phyloP scores from a whole-genome alignment of 2,113 vertebrate species.

The Rhinolophus sinicus region DNA sequence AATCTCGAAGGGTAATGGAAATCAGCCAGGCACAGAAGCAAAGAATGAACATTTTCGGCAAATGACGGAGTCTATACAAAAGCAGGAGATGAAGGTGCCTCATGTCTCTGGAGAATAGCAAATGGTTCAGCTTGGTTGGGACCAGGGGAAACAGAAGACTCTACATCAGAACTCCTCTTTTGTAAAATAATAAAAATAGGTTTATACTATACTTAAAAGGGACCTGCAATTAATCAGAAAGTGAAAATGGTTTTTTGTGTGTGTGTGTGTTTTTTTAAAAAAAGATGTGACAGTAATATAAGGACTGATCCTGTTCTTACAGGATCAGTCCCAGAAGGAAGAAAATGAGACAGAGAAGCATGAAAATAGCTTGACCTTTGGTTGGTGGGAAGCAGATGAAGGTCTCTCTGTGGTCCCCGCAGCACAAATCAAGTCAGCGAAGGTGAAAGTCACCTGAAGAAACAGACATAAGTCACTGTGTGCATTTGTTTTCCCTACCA shows the following conservation, averaged over 20 bases:
- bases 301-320: neutral
- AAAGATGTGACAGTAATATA: slow-evolving; percentile 58
- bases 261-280: neutral
- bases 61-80: neutral
- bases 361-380: slow-evolving; percentile 65
- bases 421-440: slow-evolving; percentile 74
- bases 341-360: slow-evolving; percentile 54
- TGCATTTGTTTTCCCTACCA: slow-evolving; percentile 75
- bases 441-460: slow-evolving; percentile 81
- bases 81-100: neutral
- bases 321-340: slow-evolving; percentile 60
- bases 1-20: neutral
- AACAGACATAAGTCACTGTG: slow-evolving; percentile 77
- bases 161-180: neutral
- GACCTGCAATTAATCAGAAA: slow-evolving; percentile 3
- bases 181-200: slow-evolving; percentile 34
- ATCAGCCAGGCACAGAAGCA: neutral
- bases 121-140: neutral
- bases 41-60: neutral
- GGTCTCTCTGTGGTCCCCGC: slow-evolving; percentile 60
- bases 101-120: neutral
- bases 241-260: neutral
- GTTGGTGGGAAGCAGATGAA: slow-evolving; percentile 55
- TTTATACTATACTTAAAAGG: neutral
- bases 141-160: neutral